Evolutionary conservation across 2,888 invertebrate genomes (phyloP).

Genomic region (Pseudolycoriella hygida): DNA sequence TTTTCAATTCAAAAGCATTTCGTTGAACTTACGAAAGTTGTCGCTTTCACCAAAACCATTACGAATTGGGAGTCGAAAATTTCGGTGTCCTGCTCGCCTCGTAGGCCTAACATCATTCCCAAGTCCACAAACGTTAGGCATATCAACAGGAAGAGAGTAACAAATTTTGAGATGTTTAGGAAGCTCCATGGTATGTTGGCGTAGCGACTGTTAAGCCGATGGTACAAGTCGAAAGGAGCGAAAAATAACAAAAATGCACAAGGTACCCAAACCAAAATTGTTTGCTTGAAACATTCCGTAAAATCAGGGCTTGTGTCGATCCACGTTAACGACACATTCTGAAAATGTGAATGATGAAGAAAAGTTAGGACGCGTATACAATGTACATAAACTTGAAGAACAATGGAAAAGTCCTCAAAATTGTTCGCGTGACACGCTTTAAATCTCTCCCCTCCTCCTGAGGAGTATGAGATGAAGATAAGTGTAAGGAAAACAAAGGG

Average conservation of each 20-base stretch:
- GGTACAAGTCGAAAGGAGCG: background rate
- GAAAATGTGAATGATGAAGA: too few relatives aligned
- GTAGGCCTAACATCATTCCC: background rate
- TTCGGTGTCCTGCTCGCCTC: background rate
- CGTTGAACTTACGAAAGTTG: constrained; percentile 1
- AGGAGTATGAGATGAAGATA: too few relatives aligned
- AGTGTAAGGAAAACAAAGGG: too few relatives aligned
- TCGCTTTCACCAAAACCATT: background rate
- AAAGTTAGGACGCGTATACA: too few relatives aligned
- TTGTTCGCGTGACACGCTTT: too few relatives aligned
- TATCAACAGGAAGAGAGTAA: background rate
- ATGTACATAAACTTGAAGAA: too few relatives aligned
- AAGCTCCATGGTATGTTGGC: background rate
- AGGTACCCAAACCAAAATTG: background rate
- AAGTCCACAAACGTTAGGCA: background rate
- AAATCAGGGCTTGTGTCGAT: background rate
- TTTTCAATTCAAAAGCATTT: too few relatives aligned
- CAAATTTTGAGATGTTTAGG: background rate
- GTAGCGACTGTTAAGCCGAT: background rate
- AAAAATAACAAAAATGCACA: background rate
- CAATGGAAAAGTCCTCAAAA: too few relatives aligned
- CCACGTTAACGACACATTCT: background rate
- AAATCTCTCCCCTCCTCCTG: too few relatives aligned
- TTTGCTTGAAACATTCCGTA: background rate
- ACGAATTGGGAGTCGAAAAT: background rate